phyloP scores from a whole-genome alignment of 2,113 vertebrate genomes.

The Tragelaphus buxtoni region DNA sequence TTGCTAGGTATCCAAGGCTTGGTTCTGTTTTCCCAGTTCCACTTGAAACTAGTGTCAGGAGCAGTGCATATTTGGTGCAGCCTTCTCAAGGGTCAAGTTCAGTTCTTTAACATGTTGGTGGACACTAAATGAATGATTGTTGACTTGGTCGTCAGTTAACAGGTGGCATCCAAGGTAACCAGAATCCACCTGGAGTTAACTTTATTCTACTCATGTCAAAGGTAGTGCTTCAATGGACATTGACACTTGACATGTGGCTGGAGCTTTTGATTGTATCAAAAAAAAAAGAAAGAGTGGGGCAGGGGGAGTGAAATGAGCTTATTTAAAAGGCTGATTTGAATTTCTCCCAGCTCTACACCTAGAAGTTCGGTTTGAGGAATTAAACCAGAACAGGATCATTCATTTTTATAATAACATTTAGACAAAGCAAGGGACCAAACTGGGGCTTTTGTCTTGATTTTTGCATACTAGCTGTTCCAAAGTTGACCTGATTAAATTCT shows the following conservation, averaged over 20 bases:
- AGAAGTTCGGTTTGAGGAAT: background rate
- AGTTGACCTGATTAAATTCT: constrained; percentile 7
- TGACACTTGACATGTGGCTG: background rate
- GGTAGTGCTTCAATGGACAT: background rate
- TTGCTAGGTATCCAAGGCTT: background rate
- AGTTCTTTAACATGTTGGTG: background rate
- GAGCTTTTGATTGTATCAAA: background rate
- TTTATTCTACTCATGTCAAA: background rate
- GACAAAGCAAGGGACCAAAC: background rate
- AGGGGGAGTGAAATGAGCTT: background rate
- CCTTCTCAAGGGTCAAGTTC: background rate
- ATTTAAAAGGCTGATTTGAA: background rate
- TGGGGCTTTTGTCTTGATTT: background rate
- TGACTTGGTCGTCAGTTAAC: background rate
- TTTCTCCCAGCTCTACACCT: background rate
- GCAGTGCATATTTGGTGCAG: background rate
- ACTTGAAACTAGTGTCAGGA: background rate
- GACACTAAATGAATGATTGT: background rate
- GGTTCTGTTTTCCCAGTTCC: background rate
- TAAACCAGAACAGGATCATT: background rate
- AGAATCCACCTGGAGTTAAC: background rate
- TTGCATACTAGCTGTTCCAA: background rate
- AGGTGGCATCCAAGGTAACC: background rate
- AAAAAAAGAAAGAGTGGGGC: background rate
- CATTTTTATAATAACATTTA: background rate